Conservation (phyloP, 92 coral and sea anemone genomes). For the Epizoanthus illoricatus region DNA sequence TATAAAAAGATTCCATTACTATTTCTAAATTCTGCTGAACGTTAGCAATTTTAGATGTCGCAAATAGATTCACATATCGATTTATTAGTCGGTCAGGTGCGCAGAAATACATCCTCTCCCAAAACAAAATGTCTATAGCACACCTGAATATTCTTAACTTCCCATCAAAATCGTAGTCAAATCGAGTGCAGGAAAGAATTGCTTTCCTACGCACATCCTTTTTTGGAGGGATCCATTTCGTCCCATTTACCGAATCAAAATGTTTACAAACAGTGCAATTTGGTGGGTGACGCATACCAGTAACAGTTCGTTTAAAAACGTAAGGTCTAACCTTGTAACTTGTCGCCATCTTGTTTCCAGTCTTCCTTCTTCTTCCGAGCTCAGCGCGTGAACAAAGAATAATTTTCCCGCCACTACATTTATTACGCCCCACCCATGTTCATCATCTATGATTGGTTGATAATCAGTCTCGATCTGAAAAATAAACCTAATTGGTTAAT, state of each 20-base stretch:
- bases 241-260: slow-evolving; percentile 18
- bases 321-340: slow-evolving; percentile 39
- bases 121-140: slow-evolving; percentile 20
- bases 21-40: slow-evolving; percentile 42
- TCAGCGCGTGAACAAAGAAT: slow-evolving; percentile 27
- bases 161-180: slow-evolving; percentile 36
- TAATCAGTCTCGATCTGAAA: slow-evolving; percentile 1
- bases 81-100: slow-evolving; percentile 48
- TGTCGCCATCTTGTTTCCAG: slow-evolving; percentile 5
- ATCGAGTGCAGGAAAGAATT: slow-evolving; percentile 35
- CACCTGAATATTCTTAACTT: slow-evolving; percentile 15
- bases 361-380: slow-evolving; percentile 24
- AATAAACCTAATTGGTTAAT: background rate
- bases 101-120: slow-evolving; percentile 31
- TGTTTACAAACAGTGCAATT: slow-evolving; percentile 37
- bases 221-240: slow-evolving; percentile 38
- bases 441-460: no score
- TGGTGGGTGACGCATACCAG: slow-evolving; percentile 37
- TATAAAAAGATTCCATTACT: slow-evolving; percentile 43
- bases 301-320: slow-evolving; percentile 39
- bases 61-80: slow-evolving; percentile 43
- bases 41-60: slow-evolving; percentile 37
- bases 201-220: background rate
- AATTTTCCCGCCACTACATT: slow-evolving; percentile 29
- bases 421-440: slow-evolving; percentile 18